Conservation (phyloP, 2,797 vertebrate species). For the Margarornis squamiger region DNA sequence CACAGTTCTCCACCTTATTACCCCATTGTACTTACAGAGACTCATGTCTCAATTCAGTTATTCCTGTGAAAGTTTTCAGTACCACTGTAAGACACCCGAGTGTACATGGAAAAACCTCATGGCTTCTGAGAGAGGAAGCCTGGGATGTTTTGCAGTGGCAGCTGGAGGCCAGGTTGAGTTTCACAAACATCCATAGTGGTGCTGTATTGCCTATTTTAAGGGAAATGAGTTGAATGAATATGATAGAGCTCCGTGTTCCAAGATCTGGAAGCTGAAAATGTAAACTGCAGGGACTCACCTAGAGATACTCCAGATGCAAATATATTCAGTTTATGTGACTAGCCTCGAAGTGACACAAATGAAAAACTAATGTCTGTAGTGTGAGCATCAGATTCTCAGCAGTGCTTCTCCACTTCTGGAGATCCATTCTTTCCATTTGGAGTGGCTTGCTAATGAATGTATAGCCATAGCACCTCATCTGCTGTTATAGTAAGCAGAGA, state of each 20-base stretch:
- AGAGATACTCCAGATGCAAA: neutral
- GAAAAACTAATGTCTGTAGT: neutral
- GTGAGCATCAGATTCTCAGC: neutral
- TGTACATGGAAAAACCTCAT: neutral
- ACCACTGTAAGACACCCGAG: neutral
- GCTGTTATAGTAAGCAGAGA: neutral
- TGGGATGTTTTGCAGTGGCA: neutral
- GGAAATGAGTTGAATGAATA: neutral
- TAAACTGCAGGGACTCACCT: neutral
- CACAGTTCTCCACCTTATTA: neutral
- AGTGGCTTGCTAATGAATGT: neutral
- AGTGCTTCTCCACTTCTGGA: neutral
- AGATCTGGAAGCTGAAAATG: neutral
- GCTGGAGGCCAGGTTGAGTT: fast-evolving
- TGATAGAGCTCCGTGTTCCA: neutral
- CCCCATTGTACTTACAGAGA: neutral
- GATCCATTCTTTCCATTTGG: neutral
- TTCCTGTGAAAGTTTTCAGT: neutral
- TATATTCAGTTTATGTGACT: neutral
- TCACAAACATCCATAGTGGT: neutral
- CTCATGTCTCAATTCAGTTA: neutral
- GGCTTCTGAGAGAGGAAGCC: neutral
- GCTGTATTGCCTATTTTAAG: neutral
- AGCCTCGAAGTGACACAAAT: neutral
- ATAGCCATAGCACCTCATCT: neutral